These are phyloP conservation scores for Otis tarda DNA, from an alignment of 2,113 vertebrate genomes.

Conservation along the genomic window DNA sequence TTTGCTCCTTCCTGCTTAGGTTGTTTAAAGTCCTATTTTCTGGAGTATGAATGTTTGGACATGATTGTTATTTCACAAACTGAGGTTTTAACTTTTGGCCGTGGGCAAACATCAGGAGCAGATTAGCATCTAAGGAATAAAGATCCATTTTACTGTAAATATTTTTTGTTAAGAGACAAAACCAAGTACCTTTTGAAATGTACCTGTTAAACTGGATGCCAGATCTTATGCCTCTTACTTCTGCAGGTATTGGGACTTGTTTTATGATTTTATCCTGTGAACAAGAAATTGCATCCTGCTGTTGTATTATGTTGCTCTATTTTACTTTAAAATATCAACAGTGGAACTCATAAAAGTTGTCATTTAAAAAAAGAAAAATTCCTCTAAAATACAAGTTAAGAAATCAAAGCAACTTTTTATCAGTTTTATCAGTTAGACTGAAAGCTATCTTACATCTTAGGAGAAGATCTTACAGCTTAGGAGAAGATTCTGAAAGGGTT, in stretches of 20 bases:
- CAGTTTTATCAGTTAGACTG: not conserved
- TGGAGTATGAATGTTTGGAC: not conserved
- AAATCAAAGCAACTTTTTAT: not conserved
- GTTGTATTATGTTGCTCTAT: not conserved
- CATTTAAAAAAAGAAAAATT: not conserved
- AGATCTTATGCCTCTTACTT: not conserved
- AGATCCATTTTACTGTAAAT: not conserved
- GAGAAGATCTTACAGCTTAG: no score
- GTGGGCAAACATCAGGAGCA: not conserved
- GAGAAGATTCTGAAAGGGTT: not conserved
- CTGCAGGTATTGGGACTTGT: not conserved
- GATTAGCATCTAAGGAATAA: not conserved
- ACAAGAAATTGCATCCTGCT: not conserved
- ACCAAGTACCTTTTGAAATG: not conserved
- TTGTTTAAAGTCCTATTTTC: constrained; percentile 12
- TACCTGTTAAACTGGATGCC: not conserved
- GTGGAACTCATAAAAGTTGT: not conserved
- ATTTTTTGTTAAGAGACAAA: not conserved
- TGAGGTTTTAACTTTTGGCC: not conserved
- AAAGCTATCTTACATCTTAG: not conserved
- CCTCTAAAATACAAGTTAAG: not conserved
- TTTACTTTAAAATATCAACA: not conserved
- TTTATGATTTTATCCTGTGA: not conserved
- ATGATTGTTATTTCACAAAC: not conserved
- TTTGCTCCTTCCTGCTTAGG: not conserved